phyloP scores from a whole-genome alignment of 2,888 invertebrate genomes.

The Pasiphila rectangulata region DNA sequence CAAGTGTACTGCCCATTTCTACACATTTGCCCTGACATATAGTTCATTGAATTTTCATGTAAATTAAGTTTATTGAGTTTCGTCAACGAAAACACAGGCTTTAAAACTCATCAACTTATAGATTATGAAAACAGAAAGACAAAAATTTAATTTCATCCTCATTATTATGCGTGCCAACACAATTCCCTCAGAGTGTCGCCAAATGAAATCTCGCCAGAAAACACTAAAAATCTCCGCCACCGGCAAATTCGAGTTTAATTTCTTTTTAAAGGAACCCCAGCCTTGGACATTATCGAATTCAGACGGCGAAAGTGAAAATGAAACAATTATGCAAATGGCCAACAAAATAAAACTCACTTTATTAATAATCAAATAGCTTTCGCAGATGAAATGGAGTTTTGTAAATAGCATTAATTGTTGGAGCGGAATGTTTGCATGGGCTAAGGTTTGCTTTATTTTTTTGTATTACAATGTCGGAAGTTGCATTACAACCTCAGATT shows the following conservation, averaged over 20 bases:
- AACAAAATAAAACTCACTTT: slow-evolving; percentile 78
- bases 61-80: slow-evolving; percentile 1
- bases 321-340: slow-evolving; percentile 76
- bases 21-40: no score
- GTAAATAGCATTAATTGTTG: slow-evolving; percentile 75
- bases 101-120: background rate
- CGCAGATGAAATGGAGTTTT: slow-evolving; percentile 74
- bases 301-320: slow-evolving; percentile 66
- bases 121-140: no score
- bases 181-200: slow-evolving; percentile 22
- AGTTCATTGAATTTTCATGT: background rate
- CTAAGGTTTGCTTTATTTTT: background rate
- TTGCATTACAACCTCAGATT: background rate
- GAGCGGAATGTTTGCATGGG: slow-evolving; percentile 32
- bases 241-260: slow-evolving; percentile 61
- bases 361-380: slow-evolving; percentile 77
- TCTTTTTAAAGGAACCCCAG: slow-evolving; percentile 59
- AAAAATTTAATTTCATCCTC: background rate
- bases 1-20: no score
- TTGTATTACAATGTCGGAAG: background rate
- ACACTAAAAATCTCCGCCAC: slow-evolving; percentile 48
- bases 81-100: background rate
- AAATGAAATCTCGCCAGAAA: slow-evolving; percentile 42
- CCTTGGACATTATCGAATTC: slow-evolving; percentile 61
- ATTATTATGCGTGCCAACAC: slow-evolving; percentile 22